Base-by-base conservation (phyloP, 2,888 invertebrate species). In the Drosophila mimica region DNA sequence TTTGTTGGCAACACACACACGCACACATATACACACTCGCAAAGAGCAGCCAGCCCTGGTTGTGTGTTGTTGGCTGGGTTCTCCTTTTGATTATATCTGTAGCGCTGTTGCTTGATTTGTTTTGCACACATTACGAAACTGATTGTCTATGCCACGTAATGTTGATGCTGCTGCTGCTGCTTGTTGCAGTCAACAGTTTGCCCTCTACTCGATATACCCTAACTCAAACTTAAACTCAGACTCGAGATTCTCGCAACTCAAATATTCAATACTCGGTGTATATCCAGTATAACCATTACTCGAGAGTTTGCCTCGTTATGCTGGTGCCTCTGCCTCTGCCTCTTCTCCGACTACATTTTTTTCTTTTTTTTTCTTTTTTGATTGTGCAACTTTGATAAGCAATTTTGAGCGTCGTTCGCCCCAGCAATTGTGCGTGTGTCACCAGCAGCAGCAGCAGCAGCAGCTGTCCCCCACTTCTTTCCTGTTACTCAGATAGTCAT, bases 331-430 rank as follows among this genome's bases (percentile, higher is more conserved):
- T 63, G 38, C 40, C 78, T 56, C 57, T 60, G 53, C 40, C 40
- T n/a, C 69, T 34, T 34, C 51, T 33, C 40, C 34, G 30, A 8
- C 43, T 33, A 7, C 31, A 51, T 11, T 7, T 49, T 30, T 43
- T 57, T 75, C 81, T 38, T 11, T 5, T 11, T 9, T 9, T 46
- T 58, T 49, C 28, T 49, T 54, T 76, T 84, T 60, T 61, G 85
- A 86, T 86, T 90, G 85, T 88, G 90, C 85, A 86, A 88, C 89
- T 83, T 76, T 76, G 85, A 86, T 86, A 86, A 88, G 85, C 81
- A 82, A 88, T 85, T 83, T 82, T 70, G 69, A 82, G 49, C 70
- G 80, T 68, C 68, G 70, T 69, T 63, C 63, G 62, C 66, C 40
- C 62, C 66, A 54, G 25, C 63, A 73, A 79, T 69, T 81, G 87